Evolutionary conservation across 2,888 invertebrate species (phyloP).

Genomic region (Andrena praecox): DNA sequence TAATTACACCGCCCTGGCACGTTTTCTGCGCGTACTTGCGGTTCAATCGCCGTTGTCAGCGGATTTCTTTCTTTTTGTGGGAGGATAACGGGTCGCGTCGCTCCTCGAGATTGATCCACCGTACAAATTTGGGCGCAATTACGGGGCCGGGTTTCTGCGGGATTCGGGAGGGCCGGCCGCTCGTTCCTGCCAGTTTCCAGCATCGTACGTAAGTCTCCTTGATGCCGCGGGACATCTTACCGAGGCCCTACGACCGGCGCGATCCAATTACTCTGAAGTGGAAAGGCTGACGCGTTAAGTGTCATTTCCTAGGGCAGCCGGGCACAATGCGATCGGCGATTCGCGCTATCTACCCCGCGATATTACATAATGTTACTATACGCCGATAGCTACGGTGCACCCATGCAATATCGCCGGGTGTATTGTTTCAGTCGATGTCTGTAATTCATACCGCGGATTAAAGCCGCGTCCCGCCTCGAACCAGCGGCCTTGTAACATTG

Average conservation of each 20-base stretch:
- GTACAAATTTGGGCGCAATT: conserved; percentile 7
- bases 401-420: conserved; percentile 69
- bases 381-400: conserved; percentile 50
- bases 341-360: conserved; percentile 52
- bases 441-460: conserved; percentile 75
- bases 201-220: neutral
- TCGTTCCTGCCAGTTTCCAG: neutral
- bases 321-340: conserved; percentile 57
- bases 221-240: neutral
- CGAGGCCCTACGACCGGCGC: neutral
- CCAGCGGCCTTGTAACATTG: conserved; percentile 73
- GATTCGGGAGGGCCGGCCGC: neutral
- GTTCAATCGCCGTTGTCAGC: neutral
- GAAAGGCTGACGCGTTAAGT: conserved; percentile 15
- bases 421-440: conserved; percentile 76
- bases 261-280: too few relatives aligned
- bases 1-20: conserved; percentile 57
- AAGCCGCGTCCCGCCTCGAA: conserved; percentile 65
- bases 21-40: conserved; percentile 21
- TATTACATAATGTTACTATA: conserved; percentile 64
- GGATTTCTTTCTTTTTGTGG: conserved; percentile 6
- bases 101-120: conserved; percentile 31
- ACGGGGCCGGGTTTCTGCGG: conserved; percentile 8
- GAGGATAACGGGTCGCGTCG: conserved; percentile 15
- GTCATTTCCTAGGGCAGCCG: conserved; percentile 45